Base-by-base conservation (phyloP, 2,797 vertebrate species). In the Emys orbicularis region DNA sequence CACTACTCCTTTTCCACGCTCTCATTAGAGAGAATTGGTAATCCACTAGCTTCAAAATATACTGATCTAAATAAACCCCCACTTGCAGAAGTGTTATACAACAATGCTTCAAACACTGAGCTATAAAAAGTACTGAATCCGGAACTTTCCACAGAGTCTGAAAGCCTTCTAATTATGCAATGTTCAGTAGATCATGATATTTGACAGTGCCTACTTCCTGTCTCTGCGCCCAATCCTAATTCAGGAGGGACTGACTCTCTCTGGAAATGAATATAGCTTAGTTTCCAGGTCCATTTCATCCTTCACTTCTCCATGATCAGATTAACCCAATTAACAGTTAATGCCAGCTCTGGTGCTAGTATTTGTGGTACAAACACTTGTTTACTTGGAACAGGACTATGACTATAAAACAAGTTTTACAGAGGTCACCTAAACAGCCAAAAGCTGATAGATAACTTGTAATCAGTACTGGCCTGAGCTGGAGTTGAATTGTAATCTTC, bases 1-100 rank as follows among this genome's bases (percentile, higher is more conserved):
- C 3, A 59, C 12, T 77, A 77, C 34, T 77, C 8, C 1, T 2
- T 74, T 0, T 0, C 37, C 1, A 1, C 23, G 13, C 21, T 7
- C 25, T 15, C 21, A 41, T 23, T 44, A 44, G 25, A 44, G 21
- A 41, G 41, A 74, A 44, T 27, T 44, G 41, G 11, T 44, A 44
- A 12, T 27, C 41, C 25, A 44, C 5, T 44, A 44, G 10, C 23
- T 74, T 74, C 37, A 44, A 23, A 74, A 74, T 27, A 13, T 5
- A 74, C 37, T 74, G 5, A 44, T 44, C 41, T 74, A 41, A 44
- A 25, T n/a, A 18, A 74, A 74, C 3, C 12, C 21, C n/a, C 18
- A 72, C n/a, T 11, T 72, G 8, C n/a, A 72, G n/a, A 72, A 41
- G 18, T 31, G 57, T 72, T 37, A 41, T 23, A 72, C 16, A 72